Evolutionary conservation across 2,797 vertebrate species (phyloP).

Genomic region (Sorex maritimensis): DNA sequence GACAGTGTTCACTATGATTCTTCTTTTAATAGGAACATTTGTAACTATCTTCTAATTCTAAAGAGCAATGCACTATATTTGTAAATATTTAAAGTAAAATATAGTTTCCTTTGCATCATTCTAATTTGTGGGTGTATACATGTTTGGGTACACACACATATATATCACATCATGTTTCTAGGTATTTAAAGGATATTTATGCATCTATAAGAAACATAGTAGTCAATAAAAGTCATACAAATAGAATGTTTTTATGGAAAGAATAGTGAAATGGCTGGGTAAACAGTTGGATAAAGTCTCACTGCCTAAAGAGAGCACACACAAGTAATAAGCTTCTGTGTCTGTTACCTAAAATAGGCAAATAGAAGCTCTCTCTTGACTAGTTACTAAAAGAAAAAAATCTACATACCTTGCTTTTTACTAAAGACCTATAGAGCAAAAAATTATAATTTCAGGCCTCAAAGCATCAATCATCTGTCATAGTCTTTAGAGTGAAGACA

Average conservation of each 20-base stretch:
- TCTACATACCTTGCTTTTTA: not conserved
- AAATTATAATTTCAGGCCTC: not conserved
- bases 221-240: not conserved
- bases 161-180: too few species aligned
- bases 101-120: not conserved
- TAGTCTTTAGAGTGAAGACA: not conserved
- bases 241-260: not conserved
- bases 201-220: not conserved
- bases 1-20: not conserved
- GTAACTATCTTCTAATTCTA: not conserved
- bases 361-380: not conserved
- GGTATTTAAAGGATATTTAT: too few species aligned
- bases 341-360: not conserved
- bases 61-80: not conserved
- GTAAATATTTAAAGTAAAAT: not conserved
- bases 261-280: not conserved
- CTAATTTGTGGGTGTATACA: not conserved
- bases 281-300: not conserved
- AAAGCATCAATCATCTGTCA: not conserved
- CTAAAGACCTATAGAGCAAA: not conserved
- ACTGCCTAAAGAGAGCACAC: not conserved
- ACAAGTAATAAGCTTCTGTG: not conserved
- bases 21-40: not conserved
- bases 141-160: not conserved
- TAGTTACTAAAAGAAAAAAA: conserved; percentile 10